Conservation (phyloP, 2,797 vertebrate species). For the Smutsia temminckii region DNA sequence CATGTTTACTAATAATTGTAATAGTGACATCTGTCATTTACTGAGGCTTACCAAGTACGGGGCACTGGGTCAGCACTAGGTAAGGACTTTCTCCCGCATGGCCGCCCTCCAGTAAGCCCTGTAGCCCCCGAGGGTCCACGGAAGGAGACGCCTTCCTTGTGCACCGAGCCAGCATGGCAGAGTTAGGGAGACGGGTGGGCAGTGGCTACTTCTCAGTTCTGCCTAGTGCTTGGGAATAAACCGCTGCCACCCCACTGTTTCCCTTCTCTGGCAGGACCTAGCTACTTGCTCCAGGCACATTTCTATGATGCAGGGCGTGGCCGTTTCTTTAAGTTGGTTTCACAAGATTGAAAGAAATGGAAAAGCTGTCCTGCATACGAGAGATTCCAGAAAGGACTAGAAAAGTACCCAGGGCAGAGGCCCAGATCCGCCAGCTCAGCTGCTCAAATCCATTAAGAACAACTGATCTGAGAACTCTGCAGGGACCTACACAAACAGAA, state of each 20-base stretch:
- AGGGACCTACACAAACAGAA: not conserved
- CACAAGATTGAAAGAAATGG: not conserved
- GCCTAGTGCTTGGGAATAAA: not conserved
- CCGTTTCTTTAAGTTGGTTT: not conserved
- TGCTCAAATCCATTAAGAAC: not conserved
- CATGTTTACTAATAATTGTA: not conserved
- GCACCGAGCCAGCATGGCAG: not conserved
- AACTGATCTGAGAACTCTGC: not conserved
- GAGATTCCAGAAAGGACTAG: not conserved
- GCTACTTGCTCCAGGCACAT: too few relatives aligned
- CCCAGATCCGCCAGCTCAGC: not conserved
- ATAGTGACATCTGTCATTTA: not conserved
- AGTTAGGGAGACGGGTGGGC: not conserved
- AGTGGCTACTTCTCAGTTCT: not conserved
- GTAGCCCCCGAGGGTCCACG: too few relatives aligned
- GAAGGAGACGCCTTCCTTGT: not conserved
- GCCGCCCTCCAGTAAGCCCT: not conserved
- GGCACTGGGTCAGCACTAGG: not conserved
- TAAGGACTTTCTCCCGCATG: not conserved
- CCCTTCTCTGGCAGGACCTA: not conserved
- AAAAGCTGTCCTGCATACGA: not conserved
- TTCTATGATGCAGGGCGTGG: too few relatives aligned
- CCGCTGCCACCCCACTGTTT: not conserved
- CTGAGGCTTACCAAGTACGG: not conserved
- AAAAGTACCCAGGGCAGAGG: not conserved